Evolutionary conservation across 2,888 invertebrate species (phyloP), one percentile per base, ranked within the genome.

Genomic region (Cacoxenus indagator): DNA sequence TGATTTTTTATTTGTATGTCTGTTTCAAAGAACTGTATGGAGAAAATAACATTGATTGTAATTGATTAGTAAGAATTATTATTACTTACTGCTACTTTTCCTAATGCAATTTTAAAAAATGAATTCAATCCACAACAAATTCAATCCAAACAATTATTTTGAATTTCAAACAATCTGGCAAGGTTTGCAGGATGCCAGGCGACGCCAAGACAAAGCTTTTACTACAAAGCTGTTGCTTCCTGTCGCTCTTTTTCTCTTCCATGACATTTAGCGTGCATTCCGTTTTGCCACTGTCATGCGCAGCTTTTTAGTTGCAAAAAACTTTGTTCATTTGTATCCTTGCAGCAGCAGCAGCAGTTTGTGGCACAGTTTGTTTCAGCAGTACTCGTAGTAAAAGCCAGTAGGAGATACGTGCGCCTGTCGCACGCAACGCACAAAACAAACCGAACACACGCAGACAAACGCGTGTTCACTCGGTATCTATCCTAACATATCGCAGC

Each of bases 201-300:
- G 48, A 45, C 61, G 45, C 61, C 14, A 43, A 37, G 45, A 14
- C 19, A 43, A 43, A 43, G 61, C 61, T 62, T 62, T 62, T 26
- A 24, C 37, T 14, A n/a, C 8, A 45, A 43, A 61, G 61, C 61
- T 61, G 22, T 37, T 37, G 43, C 43, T 19, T n/a, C 27, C 29
- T 29, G 26, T 51, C 8, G 2, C n/a, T 51, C 19, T 2, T 51
- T 17, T 19, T 17, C 5, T 51, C 22, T 51, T 9, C 22, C 11
- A 4, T 62, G 61, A 62, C 61, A 45, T 62, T 62, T 62, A 62
- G 19, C 61, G 8, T 62, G 43, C 43, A 43, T 43, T 62, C n/a
- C 45, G 61, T 37, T 62, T 62, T 62, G 45, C 22, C 31, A 8
- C n/a, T 62, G 61, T n/a, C 61, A 62, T 62, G 61, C 61, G 61